A percentile compares a stretch with the other conserved stretches of the same genome.
Conservation (phyloP, 2,888 invertebrate species). For the Ptilodon capucinus region DNA sequence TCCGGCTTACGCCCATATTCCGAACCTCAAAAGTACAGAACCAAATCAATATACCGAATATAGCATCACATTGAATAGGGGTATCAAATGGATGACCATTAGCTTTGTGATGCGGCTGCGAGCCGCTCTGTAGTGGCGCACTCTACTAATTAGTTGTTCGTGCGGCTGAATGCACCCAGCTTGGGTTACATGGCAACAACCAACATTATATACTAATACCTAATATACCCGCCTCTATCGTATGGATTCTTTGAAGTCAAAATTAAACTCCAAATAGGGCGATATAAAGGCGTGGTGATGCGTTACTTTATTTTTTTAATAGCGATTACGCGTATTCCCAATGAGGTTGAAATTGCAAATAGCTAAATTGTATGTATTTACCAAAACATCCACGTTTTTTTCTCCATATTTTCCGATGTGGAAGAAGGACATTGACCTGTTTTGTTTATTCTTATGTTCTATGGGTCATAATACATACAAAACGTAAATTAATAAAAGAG, state of each 20-base stretch:
- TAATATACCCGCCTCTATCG: background rate
- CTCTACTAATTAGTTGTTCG: slow-evolving; percentile 44
- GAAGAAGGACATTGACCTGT: too few relatives aligned
- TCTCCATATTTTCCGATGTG: too few relatives aligned
- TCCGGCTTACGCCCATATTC: background rate
- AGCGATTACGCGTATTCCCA: too few relatives aligned
- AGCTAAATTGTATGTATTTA: too few relatives aligned
- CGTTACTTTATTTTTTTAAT: background rate
- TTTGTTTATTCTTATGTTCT: too few relatives aligned
- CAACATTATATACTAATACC: slow-evolving; percentile 6
- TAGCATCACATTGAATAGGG: slow-evolving; percentile 24
- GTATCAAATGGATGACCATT: slow-evolving; percentile 37
- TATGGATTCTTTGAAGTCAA: slow-evolving; percentile 6
- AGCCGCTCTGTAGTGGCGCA: slow-evolving; percentile 31
- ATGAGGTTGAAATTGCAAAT: too few relatives aligned
- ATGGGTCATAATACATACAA: too few relatives aligned
- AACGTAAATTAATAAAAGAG: too few relatives aligned
- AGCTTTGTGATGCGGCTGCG: slow-evolving; percentile 44
- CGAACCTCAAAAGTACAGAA: background rate
- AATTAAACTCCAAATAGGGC: slow-evolving; percentile 6
- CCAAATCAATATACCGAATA: background rate
- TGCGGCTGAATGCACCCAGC: slow-evolving; percentile 32
- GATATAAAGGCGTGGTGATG: too few relatives aligned
- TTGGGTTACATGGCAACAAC: slow-evolving; percentile 19
- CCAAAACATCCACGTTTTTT: too few relatives aligned